Base-by-base conservation (phyloP, 1,140 invertebrate genomes). In the Octopus bimaculoides region DNA sequence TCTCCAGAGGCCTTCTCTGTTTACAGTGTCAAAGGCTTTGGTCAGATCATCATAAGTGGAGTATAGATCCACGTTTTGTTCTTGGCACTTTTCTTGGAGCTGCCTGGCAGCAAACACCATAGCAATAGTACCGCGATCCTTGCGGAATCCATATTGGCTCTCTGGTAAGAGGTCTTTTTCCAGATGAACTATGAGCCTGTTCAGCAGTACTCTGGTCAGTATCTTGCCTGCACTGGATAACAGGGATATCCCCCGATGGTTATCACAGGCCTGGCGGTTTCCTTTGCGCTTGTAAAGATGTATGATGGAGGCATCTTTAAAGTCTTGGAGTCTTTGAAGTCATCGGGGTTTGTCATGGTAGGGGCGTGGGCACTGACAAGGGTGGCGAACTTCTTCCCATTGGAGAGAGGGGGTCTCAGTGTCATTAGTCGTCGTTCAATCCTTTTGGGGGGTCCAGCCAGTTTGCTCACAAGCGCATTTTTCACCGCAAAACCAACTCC, bases 1-100 rank as follows among this genome's bases (percentile, higher is more conserved):
- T 61, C 80, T 80, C 7, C 76, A 61, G 75, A 80, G 76, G 5
- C 71, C 75, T 5, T 5, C 54, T 66, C 77, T 54, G 73, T 77
- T 81, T 71, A 83, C 82, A 71, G 81, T 82, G 61, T 83, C 80
- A 69, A 83, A 83, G n/a, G 83, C 79, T 75, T 85, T 83, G 0
- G 79, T 81, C 55, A n/a, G n/a, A n/a, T n/a, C n/a, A n/a, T n/a
- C n/a, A n/a, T n/a, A n/a, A n/a, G n/a, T n/a, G n/a, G n/a, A n/a
- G n/a, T n/a, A n/a, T n/a, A n/a, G n/a, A n/a, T n/a, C n/a, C n/a
- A n/a, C n/a, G n/a, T n/a, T n/a, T n/a, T n/a, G n/a, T n/a, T n/a
- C n/a, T n/a, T n/a, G n/a, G n/a, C n/a, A n/a, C n/a, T n/a, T n/a
- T n/a, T n/a, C n/a, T n/a, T n/a, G n/a, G n/a, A n/a, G n/a, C n/a